Evolutionary conservation across 2,113 vertebrate species (phyloP).

Genomic region (Meleagris gallopavo): DNA sequence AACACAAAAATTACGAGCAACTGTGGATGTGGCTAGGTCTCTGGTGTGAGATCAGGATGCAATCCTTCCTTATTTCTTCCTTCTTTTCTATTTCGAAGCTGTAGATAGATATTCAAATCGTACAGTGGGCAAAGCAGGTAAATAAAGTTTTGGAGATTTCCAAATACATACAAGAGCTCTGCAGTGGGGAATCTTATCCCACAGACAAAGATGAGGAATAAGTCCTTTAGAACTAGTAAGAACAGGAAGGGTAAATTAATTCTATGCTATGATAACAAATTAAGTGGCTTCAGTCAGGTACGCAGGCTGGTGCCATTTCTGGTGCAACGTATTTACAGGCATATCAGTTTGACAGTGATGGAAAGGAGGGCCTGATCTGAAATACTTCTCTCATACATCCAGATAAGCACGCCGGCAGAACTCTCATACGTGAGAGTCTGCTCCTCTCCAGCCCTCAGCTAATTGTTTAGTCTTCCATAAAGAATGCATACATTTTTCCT

Average conservation of each 20-base stretch:
- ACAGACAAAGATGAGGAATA: neutral
- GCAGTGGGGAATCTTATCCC: neutral
- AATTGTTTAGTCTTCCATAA: conserved; percentile 42
- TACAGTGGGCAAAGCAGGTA: conserved; percentile 5
- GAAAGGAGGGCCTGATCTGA: neutral
- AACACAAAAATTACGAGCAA: conserved; percentile 54
- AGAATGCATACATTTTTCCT: conserved; percentile 22
- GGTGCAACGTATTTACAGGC: neutral
- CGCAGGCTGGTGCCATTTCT: neutral
- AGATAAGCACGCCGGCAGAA: neutral
- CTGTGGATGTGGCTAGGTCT: conserved; percentile 18
- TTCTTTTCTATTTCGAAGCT: conserved; percentile 26
- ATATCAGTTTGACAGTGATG: neutral
- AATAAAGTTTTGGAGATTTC: neutral
- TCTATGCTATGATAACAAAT: neutral
- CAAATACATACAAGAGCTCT: neutral
- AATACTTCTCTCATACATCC: neutral
- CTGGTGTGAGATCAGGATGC: conserved; percentile 2
- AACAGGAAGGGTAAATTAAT: neutral
- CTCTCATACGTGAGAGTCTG: neutral
- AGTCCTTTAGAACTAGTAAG: neutral
- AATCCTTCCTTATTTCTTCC: conserved; percentile 34
- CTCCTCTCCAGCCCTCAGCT: neutral
- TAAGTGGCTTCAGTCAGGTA: neutral
- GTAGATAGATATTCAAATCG: conserved; percentile 7